These are phyloP conservation scores for Bucorvus abyssinicus DNA, from an alignment of 2,797 vertebrate species.

Conservation along the genomic window DNA sequence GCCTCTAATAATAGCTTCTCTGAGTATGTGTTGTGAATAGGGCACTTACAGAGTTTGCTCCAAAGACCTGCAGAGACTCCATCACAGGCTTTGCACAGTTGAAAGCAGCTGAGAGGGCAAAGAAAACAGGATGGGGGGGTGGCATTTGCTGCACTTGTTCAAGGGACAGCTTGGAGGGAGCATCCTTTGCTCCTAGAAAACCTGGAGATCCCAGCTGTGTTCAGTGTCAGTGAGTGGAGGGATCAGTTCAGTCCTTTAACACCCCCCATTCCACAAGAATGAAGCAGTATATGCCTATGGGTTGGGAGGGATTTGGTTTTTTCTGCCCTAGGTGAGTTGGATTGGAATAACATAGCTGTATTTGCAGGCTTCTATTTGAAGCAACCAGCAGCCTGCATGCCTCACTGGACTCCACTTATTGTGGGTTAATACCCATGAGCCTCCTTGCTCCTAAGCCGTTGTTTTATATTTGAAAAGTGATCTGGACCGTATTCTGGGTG, in stretches of 20 bases:
- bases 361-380: neutral
- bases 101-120: neutral
- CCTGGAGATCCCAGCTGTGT: neutral
- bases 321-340: neutral
- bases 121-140: rapidly evolving
- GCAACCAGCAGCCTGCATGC: neutral
- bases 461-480: neutral
- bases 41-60: neutral
- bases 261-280: neutral
- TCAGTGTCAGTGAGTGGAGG: neutral
- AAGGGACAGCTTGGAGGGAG: neutral
- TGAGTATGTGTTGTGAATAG: neutral
- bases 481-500: neutral
- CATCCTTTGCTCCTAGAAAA: neutral
- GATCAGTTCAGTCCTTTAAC: neutral
- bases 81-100: neutral
- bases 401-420: neutral
- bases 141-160: neutral
- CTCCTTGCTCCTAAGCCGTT: neutral
- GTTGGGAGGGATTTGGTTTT: neutral
- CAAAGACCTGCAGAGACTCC: neutral
- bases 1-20: neutral
- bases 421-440: neutral
- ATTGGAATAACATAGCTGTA: neutral
- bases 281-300: neutral